Evolutionary conservation across 2,888 invertebrate species (phyloP).

Genomic region (Philonicus albiceps): DNA sequence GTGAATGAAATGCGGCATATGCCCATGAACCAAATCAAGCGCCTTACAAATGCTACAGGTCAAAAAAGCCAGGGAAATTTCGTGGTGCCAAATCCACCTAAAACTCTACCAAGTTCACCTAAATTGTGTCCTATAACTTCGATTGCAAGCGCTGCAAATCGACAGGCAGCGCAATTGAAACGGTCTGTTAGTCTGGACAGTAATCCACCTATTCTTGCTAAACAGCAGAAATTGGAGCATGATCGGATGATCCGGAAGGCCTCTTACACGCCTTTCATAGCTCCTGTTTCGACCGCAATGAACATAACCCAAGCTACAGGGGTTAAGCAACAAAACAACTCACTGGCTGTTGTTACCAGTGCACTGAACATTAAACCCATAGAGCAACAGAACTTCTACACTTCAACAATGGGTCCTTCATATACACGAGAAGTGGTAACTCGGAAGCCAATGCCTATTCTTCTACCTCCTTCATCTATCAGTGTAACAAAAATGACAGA

Average conservation of each 20-base stretch:
- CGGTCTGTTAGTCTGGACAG: constrained; percentile 59
- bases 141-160: constrained; percentile 60
- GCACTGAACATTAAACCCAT: constrained; percentile 39
- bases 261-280: constrained; percentile 48
- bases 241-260: constrained; percentile 51
- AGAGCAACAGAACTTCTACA: constrained; percentile 53
- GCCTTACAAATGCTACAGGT: background rate
- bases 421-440: constrained; percentile 53
- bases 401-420: constrained; percentile 52
- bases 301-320: background rate
- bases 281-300: background rate
- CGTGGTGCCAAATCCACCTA: constrained; percentile 57
- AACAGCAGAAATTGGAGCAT: constrained; percentile 56
- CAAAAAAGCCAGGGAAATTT: constrained; percentile 51
- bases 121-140: constrained; percentile 56
- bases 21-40: constrained; percentile 21
- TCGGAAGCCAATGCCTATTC: constrained; percentile 51
- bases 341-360: background rate
- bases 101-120: constrained; percentile 51
- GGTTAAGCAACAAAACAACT: background rate
- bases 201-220: constrained; percentile 48
- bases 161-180: constrained; percentile 56
- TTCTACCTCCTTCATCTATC: constrained; percentile 57
- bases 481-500: constrained; percentile 54
- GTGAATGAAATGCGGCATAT: background rate